Conservation (phyloP, 2,888 invertebrate genomes). For the Polydesmus complanatus region DNA sequence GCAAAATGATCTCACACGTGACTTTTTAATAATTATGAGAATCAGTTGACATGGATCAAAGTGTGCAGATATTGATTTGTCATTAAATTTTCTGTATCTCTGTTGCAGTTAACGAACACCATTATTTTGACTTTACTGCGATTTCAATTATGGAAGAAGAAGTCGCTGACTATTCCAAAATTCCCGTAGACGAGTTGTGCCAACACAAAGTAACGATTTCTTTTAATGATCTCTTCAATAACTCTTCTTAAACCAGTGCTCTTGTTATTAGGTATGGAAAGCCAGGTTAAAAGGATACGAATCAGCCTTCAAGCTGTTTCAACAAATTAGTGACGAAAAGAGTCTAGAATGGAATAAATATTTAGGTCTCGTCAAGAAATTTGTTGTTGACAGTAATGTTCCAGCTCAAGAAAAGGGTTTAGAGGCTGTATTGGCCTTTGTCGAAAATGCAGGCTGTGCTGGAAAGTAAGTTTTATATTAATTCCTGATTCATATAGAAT, state of each 20-base stretch:
- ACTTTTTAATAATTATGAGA: too few relatives aligned
- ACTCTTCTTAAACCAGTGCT: neutral
- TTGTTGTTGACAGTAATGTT: slow-evolving; percentile 86
- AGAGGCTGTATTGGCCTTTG: slow-evolving; percentile 76
- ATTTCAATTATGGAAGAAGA: too few relatives aligned
- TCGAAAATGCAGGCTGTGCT: slow-evolving; percentile 77
- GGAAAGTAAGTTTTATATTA: slow-evolving; percentile 46
- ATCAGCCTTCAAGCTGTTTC: slow-evolving; percentile 76
- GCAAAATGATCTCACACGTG: too few relatives aligned
- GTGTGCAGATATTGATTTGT: too few relatives aligned
- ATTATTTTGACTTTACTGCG: too few relatives aligned
- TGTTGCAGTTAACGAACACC: too few relatives aligned
- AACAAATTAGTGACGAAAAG: slow-evolving; percentile 78
- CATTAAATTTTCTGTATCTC: too few relatives aligned
- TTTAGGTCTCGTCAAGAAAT: slow-evolving; percentile 78
- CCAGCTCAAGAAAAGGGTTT: slow-evolving; percentile 90
- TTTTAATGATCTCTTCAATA: too few relatives aligned
- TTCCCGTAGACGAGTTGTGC: slow-evolving; percentile 78
- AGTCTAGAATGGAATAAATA: slow-evolving; percentile 87
- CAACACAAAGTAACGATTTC: slow-evolving; percentile 60
- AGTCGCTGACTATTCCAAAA: slow-evolving; percentile 72
- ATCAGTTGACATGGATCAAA: too few relatives aligned
- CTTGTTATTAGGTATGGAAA: slow-evolving; percentile 60
- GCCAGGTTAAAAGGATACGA: slow-evolving; percentile 88
- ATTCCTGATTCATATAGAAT: neutral